Conservation (phyloP, 2,113 vertebrate genomes). For the Rostratula benghalensis region DNA sequence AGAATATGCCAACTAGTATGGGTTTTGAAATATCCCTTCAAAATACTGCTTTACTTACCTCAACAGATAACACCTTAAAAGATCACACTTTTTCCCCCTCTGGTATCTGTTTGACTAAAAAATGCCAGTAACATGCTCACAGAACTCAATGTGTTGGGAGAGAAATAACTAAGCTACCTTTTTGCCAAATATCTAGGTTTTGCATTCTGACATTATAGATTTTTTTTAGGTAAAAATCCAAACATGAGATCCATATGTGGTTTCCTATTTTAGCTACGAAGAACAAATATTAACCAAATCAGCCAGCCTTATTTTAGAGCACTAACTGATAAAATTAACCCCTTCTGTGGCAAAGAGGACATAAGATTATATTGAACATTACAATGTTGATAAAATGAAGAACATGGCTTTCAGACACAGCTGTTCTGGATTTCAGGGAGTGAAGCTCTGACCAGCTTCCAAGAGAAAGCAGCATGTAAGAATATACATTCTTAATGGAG, state of each 20-base stretch:
- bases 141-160: not conserved
- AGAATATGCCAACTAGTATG: not conserved
- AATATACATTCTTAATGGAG: not conserved
- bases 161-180: not conserved
- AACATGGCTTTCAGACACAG: not conserved
- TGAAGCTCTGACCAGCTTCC: not conserved
- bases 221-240: not conserved
- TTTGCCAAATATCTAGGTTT: not conserved
- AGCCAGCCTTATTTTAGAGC: not conserved
- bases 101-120: not conserved
- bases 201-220: not conserved
- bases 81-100: fast-evolving
- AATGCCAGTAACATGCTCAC: not conserved
- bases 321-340: not conserved
- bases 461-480: not conserved
- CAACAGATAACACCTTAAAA: not conserved
- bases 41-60: not conserved
- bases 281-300: not conserved
- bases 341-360: not conserved
- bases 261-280: not conserved
- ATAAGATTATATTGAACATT: not conserved
- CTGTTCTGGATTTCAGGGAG: not conserved
- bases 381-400: not conserved
- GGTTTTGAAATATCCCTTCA: not conserved
- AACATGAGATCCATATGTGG: not conserved